Evolutionary conservation across 2,113 vertebrate genomes (phyloP).

Genomic region (Acrocephalus kingi): DNA sequence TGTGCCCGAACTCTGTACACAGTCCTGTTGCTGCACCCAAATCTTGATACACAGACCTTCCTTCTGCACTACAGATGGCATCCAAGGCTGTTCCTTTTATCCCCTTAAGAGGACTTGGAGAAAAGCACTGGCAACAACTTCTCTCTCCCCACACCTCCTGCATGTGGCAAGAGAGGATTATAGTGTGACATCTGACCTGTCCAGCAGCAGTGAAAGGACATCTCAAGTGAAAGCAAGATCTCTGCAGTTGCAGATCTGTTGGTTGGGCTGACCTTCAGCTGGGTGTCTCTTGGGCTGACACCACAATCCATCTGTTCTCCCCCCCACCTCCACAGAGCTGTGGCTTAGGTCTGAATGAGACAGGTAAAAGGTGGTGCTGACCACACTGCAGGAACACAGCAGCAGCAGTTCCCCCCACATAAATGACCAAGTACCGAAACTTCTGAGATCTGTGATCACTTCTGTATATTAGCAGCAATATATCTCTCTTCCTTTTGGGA

Average conservation of each 20-base stretch:
- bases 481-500: not conserved
- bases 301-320: not conserved
- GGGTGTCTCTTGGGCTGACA: not conserved
- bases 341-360: not conserved
- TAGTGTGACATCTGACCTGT: not conserved
- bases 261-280: not conserved
- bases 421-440: not conserved
- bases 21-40: constrained; percentile 1
- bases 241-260: not conserved
- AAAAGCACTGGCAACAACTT: not conserved
- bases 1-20: not conserved
- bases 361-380: not conserved
- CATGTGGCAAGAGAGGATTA: not conserved
- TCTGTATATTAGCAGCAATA: not conserved
- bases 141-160: not conserved
- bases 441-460: not conserved
- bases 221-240: not conserved
- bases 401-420: not conserved
- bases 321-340: not conserved
- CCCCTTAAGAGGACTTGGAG: constrained; percentile 15
- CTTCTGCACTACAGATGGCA: not conserved
- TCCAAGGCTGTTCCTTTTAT: not conserved
- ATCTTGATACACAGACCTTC: not conserved
- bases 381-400: not conserved
- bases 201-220: not conserved